Base-by-base conservation (phyloP, 2,888 invertebrate species). In the Troglohyphantes excavatus region DNA sequence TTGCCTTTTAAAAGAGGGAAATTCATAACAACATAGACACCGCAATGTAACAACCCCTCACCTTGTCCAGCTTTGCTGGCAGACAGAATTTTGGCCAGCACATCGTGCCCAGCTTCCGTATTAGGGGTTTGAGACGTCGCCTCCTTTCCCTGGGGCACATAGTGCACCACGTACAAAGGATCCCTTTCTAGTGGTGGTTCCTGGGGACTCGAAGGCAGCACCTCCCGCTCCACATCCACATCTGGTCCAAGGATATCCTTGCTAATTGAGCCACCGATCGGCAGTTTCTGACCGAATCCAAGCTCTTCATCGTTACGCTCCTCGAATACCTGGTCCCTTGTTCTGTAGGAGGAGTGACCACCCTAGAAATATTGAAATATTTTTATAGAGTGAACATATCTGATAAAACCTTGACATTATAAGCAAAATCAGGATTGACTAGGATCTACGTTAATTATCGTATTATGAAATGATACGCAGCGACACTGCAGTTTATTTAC, bases 81-180 rank as follows among this genome's bases (percentile, higher is more conserved):
- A 26, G 85, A 79, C 26, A 90, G 11, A 43, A 90, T 72, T 26
- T 90, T 90, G 2, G 65, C 33, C n/a, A 90, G 39, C 1, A 90
- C 67, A 67, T 90, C 85, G 59, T 39, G 2, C 43, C 43, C 7
- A 33, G 26, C n/a, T 11, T 59, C 29, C 0, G 79, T 70, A 23
- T 78, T 61, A 0, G 84, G 76, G 0, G 83, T 7, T 23, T 67
- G 67, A 13, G 72, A 46, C 5, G 63, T 63, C 2, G 65, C 78
- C 26, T 85, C 90, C 19, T 46, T 63, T 9, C 53, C 88, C n/a
- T 70, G 72, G 11, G 84, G 90, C 2, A 90, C 90, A 26, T 90
- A 90, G n/a, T 90, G 90, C 7, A 90, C 90, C 0, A 90, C 90
- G 26, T 90, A 90, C 5, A 90, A 61, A 2, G 90, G 90, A 46